Evolutionary conservation across 1,140 invertebrate genomes (phyloP), one percentile per base, ranked within the genome.

Genomic region (Neodiprion pinetum): DNA sequence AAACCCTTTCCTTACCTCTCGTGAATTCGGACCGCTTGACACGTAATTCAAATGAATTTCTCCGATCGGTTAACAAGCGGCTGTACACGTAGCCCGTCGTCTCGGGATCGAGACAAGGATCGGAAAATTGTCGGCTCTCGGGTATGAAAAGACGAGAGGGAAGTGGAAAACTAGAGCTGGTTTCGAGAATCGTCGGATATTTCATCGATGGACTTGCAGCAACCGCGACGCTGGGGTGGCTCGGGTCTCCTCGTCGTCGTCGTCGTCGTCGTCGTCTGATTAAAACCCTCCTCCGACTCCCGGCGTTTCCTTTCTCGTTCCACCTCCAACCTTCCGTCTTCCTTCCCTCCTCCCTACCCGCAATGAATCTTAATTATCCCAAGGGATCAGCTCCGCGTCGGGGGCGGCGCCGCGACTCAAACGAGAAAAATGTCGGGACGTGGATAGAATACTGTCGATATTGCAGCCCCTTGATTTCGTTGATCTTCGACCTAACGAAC

Each of bases 301-400:
- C 72, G 72, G 23, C 11, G 69, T 28, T 69, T 53, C 28, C 65
- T 65, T 23, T 69, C 9, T 23, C 11, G 67, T 69, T 12, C 67
- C 40, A 21, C 28, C 28, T 40, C 28, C 28, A 40, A 40, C 28
- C 28, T 69, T 47, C 9, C 8, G 47, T 17, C 67, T 47, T 48
- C 48, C 40, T 73, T 68, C 11, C 53, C 65, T 17, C 8, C 11
- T 47, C 70, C 70, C 28, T 72, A 68, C 66, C n/a, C 66, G n/a
- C 66, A 48, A 75, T 75, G 74, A 75, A 75, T 75, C 74, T 67
- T 75, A 75, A 75, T 75, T 72, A 72, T 72, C 50, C 74, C 66
- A 12, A n/a, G 74, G 66, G 40, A 73, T 69, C 53, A 11, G 71
- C 50, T 67, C 53, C 11, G 68, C 71, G 71, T 75, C 70, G 53